Evolutionary conservation across 2,113 vertebrate genomes (phyloP).

Genomic region (Spea multiplicata): DNA sequence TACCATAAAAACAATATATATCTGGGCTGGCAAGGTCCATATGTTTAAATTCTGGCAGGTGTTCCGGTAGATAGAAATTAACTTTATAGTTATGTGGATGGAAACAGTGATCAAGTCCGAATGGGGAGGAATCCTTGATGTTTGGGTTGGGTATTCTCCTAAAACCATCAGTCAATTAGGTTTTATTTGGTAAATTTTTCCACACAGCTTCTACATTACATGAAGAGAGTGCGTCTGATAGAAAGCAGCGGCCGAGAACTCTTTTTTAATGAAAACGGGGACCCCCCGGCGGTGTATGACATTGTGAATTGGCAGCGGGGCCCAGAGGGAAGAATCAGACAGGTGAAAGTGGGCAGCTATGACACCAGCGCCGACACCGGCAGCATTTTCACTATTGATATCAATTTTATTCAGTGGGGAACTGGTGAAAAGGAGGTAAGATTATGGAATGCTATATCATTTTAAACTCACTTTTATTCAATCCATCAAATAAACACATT

Average conservation of each 20-base stretch:
- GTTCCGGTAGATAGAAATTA: too few species aligned
- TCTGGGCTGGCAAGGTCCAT: too few species aligned
- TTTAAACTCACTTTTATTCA: too few species aligned
- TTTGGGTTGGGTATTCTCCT: too few species aligned
- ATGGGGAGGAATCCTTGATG: too few species aligned
- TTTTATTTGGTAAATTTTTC: too few species aligned
- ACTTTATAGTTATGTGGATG: too few species aligned
- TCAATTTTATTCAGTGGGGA: not conserved
- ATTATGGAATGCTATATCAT: not conserved
- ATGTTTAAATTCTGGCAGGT: too few species aligned
- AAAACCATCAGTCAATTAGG: too few species aligned
- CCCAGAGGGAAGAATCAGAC: not conserved
- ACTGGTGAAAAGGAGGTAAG: not conserved
- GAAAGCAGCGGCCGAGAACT: conserved; percentile 20
- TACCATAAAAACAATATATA: too few species aligned
- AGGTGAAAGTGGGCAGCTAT: conserved; percentile 14
- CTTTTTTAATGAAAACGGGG: conserved; percentile 28
- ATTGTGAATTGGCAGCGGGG: conserved; percentile 5
- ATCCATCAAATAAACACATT: too few species aligned
- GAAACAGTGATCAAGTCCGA: too few species aligned
- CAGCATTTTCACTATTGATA: not conserved
- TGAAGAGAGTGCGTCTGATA: conserved; percentile 9
- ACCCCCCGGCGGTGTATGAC: conserved; percentile 8
- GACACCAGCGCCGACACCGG: not conserved
- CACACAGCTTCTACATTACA: conserved; percentile 20